These are phyloP conservation scores for Lepisosteus oculatus DNA, from an alignment of 2,113 vertebrate genomes.

Conservation along the genomic window DNA sequence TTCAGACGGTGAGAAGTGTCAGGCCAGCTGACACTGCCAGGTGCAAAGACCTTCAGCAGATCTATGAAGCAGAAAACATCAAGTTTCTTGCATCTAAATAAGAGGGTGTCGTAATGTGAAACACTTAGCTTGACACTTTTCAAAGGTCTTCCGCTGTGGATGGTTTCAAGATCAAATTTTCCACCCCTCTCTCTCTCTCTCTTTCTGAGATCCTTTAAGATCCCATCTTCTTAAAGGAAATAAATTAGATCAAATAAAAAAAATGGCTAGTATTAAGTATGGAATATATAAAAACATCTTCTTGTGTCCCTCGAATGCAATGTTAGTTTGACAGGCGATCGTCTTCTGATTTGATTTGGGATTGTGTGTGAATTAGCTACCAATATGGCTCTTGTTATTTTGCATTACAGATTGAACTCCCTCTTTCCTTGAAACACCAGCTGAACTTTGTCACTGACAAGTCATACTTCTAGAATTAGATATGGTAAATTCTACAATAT, in stretches of 20 bases:
- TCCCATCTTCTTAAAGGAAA: too few species aligned
- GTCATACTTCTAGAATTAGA: too few species aligned
- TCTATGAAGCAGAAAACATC: neutral
- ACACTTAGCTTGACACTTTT: too few species aligned
- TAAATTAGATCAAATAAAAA: neutral
- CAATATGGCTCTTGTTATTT: conserved; percentile 9
- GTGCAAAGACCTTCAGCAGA: neutral
- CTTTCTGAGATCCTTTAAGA: neutral
- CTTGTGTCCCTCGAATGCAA: neutral
- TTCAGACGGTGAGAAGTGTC: conserved; percentile 20
- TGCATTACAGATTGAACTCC: neutral
- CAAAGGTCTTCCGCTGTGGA: neutral
- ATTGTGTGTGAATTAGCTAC: conserved; percentile 4
- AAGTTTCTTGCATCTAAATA: too few species aligned
- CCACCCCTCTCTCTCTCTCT: neutral
- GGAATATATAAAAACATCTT: neutral
- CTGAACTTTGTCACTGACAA: too few species aligned
- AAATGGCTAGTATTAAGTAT: neutral
- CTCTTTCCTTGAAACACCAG: neutral
- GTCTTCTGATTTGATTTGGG: neutral
- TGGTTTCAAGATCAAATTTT: neutral
- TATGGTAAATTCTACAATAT: too few species aligned
- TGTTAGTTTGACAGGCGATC: neutral
- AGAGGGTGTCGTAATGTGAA: too few species aligned
- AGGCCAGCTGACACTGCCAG: conserved; percentile 22